Evolutionary conservation across 2,888 invertebrate genomes (phyloP).

Genomic region (Drosophila prolongata): DNA sequence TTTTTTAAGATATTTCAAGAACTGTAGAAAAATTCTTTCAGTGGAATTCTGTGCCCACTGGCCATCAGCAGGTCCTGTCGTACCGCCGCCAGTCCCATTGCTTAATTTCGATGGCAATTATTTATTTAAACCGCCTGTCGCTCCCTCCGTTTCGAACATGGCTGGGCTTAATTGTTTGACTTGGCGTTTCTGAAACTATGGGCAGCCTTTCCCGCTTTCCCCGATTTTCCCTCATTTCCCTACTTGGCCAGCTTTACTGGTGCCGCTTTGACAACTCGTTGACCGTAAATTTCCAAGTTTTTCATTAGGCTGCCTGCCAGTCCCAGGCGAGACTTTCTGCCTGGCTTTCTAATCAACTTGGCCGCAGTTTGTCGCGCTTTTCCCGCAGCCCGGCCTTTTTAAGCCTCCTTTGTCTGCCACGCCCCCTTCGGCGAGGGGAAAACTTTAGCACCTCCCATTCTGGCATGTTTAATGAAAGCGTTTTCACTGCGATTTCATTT

Average conservation of each 20-base stretch:
- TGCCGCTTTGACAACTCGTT: slow-evolving; percentile 76
- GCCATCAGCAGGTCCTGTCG: slow-evolving; percentile 16
- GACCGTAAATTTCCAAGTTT: slow-evolving; percentile 78
- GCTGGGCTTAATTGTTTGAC: slow-evolving; percentile 73
- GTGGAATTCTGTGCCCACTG: slow-evolving; percentile 7
- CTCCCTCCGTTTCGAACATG: slow-evolving; percentile 47
- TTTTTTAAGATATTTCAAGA: no score
- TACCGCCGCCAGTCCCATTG: slow-evolving; percentile 34
- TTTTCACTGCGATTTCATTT: slow-evolving; percentile 77
- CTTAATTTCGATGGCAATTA: slow-evolving; percentile 79
- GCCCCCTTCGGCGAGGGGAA: slow-evolving; percentile 20
- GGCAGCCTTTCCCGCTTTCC: slow-evolving; percentile 6
- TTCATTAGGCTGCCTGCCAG: slow-evolving; percentile 65
- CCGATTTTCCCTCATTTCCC: slow-evolving; percentile 14
- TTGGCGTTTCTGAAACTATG: slow-evolving; percentile 73
- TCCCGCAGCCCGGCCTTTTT: slow-evolving; percentile 4
- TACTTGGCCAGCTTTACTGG: slow-evolving; percentile 22
- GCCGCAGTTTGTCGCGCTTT: slow-evolving; percentile 72
- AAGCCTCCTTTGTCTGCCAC: slow-evolving; percentile 21
- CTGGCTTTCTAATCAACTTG: slow-evolving; percentile 76
- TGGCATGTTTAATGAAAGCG: slow-evolving; percentile 67
- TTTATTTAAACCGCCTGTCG: slow-evolving; percentile 72
- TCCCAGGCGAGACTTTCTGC: slow-evolving; percentile 53
- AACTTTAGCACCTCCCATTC: slow-evolving; percentile 57
- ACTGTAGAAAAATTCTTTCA: neutral